Conservation (phyloP, 2,797 vertebrate species). For the Scyliorhinus canicula region DNA sequence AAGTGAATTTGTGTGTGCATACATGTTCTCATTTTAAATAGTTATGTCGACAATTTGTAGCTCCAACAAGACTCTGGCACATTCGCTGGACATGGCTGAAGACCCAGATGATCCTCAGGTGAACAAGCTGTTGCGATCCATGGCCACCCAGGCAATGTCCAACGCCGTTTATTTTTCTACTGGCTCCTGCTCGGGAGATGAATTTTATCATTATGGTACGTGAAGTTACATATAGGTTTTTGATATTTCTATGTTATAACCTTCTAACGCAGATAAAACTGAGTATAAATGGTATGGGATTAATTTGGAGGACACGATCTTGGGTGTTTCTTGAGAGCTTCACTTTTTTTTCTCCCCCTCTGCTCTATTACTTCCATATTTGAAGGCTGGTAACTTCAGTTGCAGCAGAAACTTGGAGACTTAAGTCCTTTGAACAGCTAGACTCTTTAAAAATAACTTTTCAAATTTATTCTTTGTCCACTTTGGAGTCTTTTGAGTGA, state of each 20-base stretch:
- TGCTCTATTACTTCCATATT: neutral
- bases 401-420: neutral
- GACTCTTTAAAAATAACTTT: neutral
- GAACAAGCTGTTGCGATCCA: slow-evolving; percentile 76
- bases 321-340: neutral
- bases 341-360: neutral
- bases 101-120: slow-evolving; percentile 77
- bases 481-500: neutral
- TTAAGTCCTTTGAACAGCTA: neutral
- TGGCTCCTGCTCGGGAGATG: slow-evolving; percentile 65
- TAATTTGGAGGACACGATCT: neutral
- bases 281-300: neutral
- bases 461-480: neutral
- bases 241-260: neutral
- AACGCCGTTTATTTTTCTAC: slow-evolving; percentile 89
- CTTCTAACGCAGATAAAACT: neutral
- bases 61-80: slow-evolving; percentile 82
- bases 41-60: slow-evolving; percentile 51
- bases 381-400: neutral
- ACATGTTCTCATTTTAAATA: neutral
- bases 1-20: fast-evolving
- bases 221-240: neutral
- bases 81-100: slow-evolving; percentile 77
- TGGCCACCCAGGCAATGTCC: slow-evolving; percentile 93
- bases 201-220: slow-evolving; percentile 83